Percentiles rank a stretch among this genome's conserved stretches.
phyloP scores from a whole-genome alignment of 2,797 vertebrate genomes.

The Helicolenus hilgendorfi region DNA sequence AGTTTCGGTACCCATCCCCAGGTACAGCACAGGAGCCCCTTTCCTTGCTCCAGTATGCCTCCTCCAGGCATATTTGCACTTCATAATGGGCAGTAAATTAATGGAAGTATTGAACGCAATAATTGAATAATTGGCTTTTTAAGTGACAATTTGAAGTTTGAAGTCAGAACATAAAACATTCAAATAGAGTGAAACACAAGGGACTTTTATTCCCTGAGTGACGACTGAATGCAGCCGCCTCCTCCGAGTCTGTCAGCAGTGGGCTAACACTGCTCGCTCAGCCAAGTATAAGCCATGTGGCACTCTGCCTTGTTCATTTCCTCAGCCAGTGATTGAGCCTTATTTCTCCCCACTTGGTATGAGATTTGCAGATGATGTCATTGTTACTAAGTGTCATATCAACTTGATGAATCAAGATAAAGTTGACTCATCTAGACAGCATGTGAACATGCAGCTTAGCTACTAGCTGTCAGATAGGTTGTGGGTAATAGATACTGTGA shows the following conservation, averaged over 20 bases:
- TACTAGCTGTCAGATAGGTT: slow-evolving; percentile 6
- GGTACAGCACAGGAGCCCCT: not conserved
- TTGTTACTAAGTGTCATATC: slow-evolving; percentile 35
- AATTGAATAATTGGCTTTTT: slow-evolving; percentile 32
- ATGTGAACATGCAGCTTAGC: slow-evolving; percentile 16
- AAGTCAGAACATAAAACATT: slow-evolving; percentile 16
- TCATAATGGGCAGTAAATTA: slow-evolving; percentile 1
- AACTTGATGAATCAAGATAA: slow-evolving; percentile 27
- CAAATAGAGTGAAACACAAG: not conserved
- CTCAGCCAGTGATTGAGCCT: slow-evolving; percentile 44
- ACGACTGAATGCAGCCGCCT: slow-evolving; percentile 41
- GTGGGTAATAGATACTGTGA: slow-evolving; percentile 1
- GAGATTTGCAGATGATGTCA: slow-evolving; percentile 57
- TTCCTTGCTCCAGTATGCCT: not conserved
- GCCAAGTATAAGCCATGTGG: slow-evolving; percentile 43
- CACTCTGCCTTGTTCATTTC: slow-evolving; percentile 47
- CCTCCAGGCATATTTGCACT: slow-evolving; percentile 4
- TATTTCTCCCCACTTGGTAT: slow-evolving; percentile 24
- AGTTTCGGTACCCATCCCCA: not conserved
- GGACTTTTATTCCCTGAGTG: slow-evolving; percentile 44
- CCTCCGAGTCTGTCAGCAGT: slow-evolving; percentile 57
- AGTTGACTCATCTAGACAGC: slow-evolving; percentile 29
- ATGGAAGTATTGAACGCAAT: not conserved
- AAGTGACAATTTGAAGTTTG: slow-evolving; percentile 20
- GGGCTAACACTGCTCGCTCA: slow-evolving; percentile 35